These are phyloP conservation scores for Batillaria attramentaria DNA, from an alignment of 1,140 invertebrate genomes.

Conservation along the genomic window DNA sequence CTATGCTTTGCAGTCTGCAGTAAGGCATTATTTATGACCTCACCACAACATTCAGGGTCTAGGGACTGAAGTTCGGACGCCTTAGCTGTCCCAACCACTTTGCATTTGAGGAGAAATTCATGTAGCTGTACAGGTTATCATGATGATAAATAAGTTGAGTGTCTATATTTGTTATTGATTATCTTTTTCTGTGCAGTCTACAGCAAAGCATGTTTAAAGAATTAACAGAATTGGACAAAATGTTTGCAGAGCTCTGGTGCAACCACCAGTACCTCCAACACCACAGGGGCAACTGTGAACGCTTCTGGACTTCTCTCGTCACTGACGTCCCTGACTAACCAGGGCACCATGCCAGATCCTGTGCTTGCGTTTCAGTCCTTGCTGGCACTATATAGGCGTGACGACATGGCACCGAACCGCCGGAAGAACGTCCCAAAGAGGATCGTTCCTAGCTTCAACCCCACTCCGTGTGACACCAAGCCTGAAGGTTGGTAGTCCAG, in stretches of 20 bases:
- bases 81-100: too few relatives aligned
- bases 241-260: too few relatives aligned
- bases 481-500: slow-evolving; percentile 21
- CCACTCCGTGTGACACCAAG: slow-evolving; percentile 25
- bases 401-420: slow-evolving; percentile 4
- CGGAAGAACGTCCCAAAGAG: slow-evolving; percentile 20
- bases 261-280: too few relatives aligned
- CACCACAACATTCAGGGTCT: too few relatives aligned
- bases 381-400: slow-evolving; percentile 23
- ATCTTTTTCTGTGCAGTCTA: not conserved
- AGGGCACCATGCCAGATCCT: slow-evolving; percentile 22
- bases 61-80: too few relatives aligned
- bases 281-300: not conserved
- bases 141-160: too few relatives aligned
- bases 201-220: too few relatives aligned
- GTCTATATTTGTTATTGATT: not conserved
- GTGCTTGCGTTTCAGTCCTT: slow-evolving; percentile 29
- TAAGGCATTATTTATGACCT: too few relatives aligned
- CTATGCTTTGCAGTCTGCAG: too few relatives aligned
- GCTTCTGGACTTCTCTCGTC: slow-evolving; percentile 7
- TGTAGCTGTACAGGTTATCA: too few relatives aligned
- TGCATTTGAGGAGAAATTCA: too few relatives aligned
- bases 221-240: too few relatives aligned
- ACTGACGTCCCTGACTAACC: slow-evolving; percentile 4
- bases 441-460: slow-evolving; percentile 25